Evolutionary conservation across 2,888 invertebrate genomes (phyloP), one percentile per base, ranked within the genome.

Genomic region (Teleiodes luculella): DNA sequence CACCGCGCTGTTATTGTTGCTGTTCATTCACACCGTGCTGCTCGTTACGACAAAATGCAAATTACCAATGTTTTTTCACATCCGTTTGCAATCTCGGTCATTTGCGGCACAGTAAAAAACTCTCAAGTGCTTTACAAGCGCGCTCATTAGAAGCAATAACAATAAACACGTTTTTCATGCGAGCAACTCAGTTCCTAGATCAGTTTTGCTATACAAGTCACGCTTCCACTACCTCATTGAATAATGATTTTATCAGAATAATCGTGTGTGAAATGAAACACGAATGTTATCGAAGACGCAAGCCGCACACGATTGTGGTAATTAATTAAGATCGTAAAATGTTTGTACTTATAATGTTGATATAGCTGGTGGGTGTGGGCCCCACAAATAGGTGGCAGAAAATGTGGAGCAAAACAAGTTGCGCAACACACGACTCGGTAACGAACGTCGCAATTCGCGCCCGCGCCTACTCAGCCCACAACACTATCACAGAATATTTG

Each of bases 21-120:
- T 71, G 74, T 78, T 74, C 80, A 82, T 83, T 81, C 80, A 80
- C 74, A 72, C 63, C 65, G n/a, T n/a, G n/a, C n/a, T n/a, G 65
- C 54, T 65, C 64, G 68, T 69, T 72, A 71, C 67, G 64, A 67
- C 68, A 59, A 24, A 68, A 74, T 72, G 73, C 71, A 70, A 76
- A 74, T 71, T 62, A 64, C 59, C 54, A 55, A 57, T 60, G 57
- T 59, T 61, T 65, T 57, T 62, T 60, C 53, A 62, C 62, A 61
- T 61, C 62, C 62, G 61, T 61, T 62, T 36, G 52, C 48, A 48
- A 55, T 60, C 51, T 62, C 66, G 64, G 59, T 56, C 58, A 56
- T 55, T 63, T 57, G 57, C 50, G 48, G 41, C 50, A 55, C 56
- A 57, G 54, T 57, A 13, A 49, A 52, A 57, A 57, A 52, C 31